Percentiles rank a stretch among this genome's conserved stretches.
phyloP scores from a whole-genome alignment of 2,888 invertebrate species.

The Erebia aethiops region DNA sequence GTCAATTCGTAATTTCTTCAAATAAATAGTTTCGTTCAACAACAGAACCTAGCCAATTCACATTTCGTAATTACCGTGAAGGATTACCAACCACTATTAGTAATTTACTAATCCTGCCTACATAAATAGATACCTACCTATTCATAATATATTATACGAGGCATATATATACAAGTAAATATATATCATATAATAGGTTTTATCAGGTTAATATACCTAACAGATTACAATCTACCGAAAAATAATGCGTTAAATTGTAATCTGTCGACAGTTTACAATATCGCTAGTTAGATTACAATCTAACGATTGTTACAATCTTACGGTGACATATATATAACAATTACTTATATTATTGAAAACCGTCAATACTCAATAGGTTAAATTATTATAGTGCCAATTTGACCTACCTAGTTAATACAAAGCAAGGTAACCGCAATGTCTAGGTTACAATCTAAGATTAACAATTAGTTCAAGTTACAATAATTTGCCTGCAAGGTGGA shows the following conservation, averaged over 20 bases:
- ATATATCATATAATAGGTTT: no score
- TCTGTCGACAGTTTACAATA: no score
- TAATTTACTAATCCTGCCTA: not conserved
- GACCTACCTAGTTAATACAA: slow-evolving; percentile 1
- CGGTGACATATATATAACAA: no score
- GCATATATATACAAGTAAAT: not conserved
- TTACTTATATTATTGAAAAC: no score
- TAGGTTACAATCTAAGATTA: slow-evolving; percentile 11
- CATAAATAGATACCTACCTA: not conserved
- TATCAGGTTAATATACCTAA: no score
- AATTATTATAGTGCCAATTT: no score
- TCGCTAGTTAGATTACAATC: no score
- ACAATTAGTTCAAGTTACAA: slow-evolving; percentile 1
- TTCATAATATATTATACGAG: no score
- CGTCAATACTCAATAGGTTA: no score
- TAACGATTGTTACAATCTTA: no score
- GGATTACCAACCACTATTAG: not conserved
- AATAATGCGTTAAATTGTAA: no score
- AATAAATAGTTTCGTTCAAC: not conserved
- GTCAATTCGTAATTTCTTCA: not conserved
- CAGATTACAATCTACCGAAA: no score
- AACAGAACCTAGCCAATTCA: not conserved
- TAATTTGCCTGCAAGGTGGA: slow-evolving; percentile 5
- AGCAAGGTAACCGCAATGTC: slow-evolving; percentile 19
- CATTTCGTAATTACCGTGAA: slow-evolving; percentile 1